A percentile compares a stretch with the other conserved stretches of the same genome.
Conservation (phyloP, 2,888 invertebrate genomes). For the Amblyteles armatorius region DNA sequence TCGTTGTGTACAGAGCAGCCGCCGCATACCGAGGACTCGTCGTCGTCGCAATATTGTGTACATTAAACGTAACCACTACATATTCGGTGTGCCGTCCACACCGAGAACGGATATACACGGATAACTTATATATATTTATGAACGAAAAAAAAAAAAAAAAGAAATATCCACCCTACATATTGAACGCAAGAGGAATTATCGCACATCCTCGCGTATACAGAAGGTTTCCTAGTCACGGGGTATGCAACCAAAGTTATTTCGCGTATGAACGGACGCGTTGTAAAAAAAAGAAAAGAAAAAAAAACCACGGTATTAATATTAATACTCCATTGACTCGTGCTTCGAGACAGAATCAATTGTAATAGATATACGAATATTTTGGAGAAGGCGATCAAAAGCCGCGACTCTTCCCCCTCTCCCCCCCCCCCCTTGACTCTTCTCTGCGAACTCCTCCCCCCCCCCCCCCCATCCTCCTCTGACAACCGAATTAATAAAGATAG, state of each 20-base stretch:
- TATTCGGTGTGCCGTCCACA: constrained; percentile 25
- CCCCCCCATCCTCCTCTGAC: constrained; percentile 49
- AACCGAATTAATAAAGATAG: constrained; percentile 63
- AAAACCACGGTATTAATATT: constrained; percentile 8
- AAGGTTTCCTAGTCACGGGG: constrained; percentile 62
- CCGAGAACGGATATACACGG: not conserved
- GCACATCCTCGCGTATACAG: constrained; percentile 44
- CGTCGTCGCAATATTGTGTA: constrained; percentile 5
- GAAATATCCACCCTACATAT: not conserved
- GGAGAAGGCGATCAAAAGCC: not conserved
- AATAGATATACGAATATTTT: constrained; percentile 19
- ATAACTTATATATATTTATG: constrained; percentile 13
- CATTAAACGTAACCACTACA: constrained; percentile 13
- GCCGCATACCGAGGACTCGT: constrained; percentile 30
- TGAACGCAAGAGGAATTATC: constrained; percentile 46
- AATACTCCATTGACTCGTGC: constrained; percentile 19
- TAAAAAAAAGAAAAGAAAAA: constrained; percentile 14
- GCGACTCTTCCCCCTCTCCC: not conserved
- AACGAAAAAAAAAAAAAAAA: not conserved
- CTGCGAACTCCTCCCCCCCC: not conserved
- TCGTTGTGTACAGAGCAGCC: constrained; percentile 23
- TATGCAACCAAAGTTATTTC: constrained; percentile 60
- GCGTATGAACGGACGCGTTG: constrained; percentile 23
- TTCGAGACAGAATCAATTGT: constrained; percentile 35
- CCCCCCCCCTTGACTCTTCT: not conserved